Base-by-base conservation (phyloP, 2,888 invertebrate species). In the Uloborus plumipes region DNA sequence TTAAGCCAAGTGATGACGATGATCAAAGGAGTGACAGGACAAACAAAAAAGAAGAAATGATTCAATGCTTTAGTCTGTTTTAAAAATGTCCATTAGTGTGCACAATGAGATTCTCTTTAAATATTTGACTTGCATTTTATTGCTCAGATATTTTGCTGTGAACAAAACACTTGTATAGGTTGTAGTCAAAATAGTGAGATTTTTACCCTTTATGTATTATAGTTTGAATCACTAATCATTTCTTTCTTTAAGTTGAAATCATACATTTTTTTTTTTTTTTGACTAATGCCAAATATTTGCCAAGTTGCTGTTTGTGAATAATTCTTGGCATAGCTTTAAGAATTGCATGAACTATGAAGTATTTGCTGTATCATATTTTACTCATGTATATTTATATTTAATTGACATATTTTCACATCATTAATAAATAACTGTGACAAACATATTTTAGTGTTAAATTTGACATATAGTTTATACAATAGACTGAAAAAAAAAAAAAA, bases 11-110 rank as follows among this genome's bases (percentile, higher is more conserved):
- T 61, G 11, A 51, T 84, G 53, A n/a, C 65, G 11, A 50, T 73
- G 47, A 70, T 78, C 51, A 61, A 59, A 64, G 77, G 72, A 14
- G 47, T 70, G 4, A 72, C 78, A 7, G 74, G 74, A 14, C 39
- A 61, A 49, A 71, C 75, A 58, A 82, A 82, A 55, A 82, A 82
- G 59, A 82, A 82, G 47, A 82, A 82, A 76, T 82, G 31, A 82
- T n/a, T 22, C 55, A 20, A 39, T 26, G 26, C 26, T 26, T 26
- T 3, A 26, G 4, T 26, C 26, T 26, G 4, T 26, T 22, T 16
- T 18, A 39, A 26, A 3, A 22, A 15, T 22, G 11, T 11, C 47
- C 50, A 31, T 22, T 71, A 78, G 53, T 58, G 16, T 71, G 72
- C 78, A 78, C 78, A 66, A 58, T 31, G 61, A 71, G 11, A 66